These are phyloP conservation scores for Enoplolaimus lenunculus DNA, from an alignment of 2,888 invertebrate genomes.

Conservation along the genomic window DNA sequence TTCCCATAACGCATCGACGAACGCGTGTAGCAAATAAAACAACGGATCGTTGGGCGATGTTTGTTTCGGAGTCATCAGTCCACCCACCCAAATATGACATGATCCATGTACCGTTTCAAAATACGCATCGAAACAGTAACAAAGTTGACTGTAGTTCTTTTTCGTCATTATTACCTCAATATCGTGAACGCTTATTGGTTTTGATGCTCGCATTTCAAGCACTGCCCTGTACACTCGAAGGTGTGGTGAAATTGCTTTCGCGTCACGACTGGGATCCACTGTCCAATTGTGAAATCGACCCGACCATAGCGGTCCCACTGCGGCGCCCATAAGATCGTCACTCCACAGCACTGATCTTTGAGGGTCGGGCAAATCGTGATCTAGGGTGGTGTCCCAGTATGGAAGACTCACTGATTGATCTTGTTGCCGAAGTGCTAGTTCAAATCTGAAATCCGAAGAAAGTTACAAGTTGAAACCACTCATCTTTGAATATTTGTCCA, in stretches of 20 bases:
- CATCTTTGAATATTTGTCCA: too few species aligned
- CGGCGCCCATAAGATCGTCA: slow-evolving; percentile 38
- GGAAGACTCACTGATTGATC: slow-evolving; percentile 38
- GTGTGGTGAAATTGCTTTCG: too few species aligned
- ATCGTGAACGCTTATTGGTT: too few species aligned
- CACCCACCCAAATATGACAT: slow-evolving; percentile 38
- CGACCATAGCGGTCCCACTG: slow-evolving; percentile 33
- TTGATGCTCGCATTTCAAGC: too few species aligned
- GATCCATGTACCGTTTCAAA: slow-evolving; percentile 32
- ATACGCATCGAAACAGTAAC: slow-evolving; percentile 29
- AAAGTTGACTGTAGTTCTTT: too few species aligned
- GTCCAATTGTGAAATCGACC: too few species aligned
- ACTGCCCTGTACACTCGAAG: too few species aligned
- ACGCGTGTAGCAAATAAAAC: slow-evolving; percentile 41
- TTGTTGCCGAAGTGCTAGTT: background rate
- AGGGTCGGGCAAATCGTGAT: slow-evolving; percentile 37
- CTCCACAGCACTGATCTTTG: slow-evolving; percentile 40
- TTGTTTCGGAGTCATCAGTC: slow-evolving; percentile 36
- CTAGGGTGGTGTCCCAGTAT: slow-evolving; percentile 42
- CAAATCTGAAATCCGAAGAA: slow-evolving; percentile 20
- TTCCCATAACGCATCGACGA: slow-evolving; percentile 41
- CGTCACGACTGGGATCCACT: too few species aligned
- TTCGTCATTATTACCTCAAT: too few species aligned
- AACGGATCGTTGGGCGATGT: slow-evolving; percentile 41
- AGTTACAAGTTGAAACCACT: too few species aligned